Conservation (phyloP, 1,140 invertebrate genomes). For the Drosophila micromelanica region DNA sequence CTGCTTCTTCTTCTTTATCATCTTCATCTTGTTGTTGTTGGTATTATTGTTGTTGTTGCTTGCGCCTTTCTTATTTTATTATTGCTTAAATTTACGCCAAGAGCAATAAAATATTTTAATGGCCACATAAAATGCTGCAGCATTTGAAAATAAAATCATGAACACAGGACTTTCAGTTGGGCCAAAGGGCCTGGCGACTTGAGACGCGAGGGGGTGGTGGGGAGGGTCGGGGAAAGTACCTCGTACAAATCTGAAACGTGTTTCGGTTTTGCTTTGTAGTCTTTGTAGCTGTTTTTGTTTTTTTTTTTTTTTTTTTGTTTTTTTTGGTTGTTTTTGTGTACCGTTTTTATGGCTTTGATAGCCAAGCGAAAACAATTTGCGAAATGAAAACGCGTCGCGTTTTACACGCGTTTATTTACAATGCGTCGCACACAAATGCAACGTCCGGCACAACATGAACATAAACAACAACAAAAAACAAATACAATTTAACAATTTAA, state of each 20-base stretch:
- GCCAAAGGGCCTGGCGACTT: background rate
- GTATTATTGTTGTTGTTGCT: conserved; percentile 9
- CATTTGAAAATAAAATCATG: conserved; percentile 80
- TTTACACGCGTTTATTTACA: conserved; percentile 40
- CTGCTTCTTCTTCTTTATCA: conserved; percentile 13
- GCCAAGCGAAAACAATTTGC: conserved; percentile 65
- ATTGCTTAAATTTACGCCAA: conserved; percentile 79
- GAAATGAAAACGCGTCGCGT: conserved; percentile 64
- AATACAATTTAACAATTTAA: conserved; percentile 8
- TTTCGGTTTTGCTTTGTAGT: conserved; percentile 50
- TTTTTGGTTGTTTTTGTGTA: no score
- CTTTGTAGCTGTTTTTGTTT: conserved; percentile 10
- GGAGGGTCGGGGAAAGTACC: background rate
- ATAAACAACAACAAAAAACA: conserved; percentile 1
- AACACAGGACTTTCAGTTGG: conserved; percentile 11
- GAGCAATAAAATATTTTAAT: conserved; percentile 83
- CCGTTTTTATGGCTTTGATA: conserved; percentile 55
- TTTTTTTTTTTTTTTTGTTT: no score
- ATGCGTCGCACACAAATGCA: background rate
- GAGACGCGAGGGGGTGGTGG: background rate
- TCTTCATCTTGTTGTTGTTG: conserved; percentile 23
- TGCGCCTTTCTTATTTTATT: conserved; percentile 64
- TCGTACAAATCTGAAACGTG: conserved; percentile 52
- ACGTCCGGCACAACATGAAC: background rate
- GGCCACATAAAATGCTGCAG: conserved; percentile 81